Evolutionary conservation across 2,113 vertebrate species (phyloP).

Genomic region (Protobothrops mucrosquamatus): DNA sequence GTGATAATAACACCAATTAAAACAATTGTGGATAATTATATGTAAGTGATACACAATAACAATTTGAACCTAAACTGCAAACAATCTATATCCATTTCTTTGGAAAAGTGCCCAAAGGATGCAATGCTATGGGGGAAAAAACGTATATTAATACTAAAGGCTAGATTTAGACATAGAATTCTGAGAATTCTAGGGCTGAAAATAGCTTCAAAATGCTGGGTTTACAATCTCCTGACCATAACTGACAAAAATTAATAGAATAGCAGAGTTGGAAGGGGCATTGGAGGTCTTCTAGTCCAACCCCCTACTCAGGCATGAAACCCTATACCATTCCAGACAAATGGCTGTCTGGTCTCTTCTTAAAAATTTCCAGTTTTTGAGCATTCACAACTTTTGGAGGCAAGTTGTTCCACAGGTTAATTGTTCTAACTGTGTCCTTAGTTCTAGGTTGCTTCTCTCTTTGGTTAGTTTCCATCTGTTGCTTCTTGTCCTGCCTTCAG

Average conservation of each 20-base stretch:
- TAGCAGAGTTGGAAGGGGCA: too few species aligned
- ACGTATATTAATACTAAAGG: not conserved
- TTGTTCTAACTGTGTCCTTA: too few species aligned
- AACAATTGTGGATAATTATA: not conserved
- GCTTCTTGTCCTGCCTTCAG: too few species aligned
- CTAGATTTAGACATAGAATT: not conserved
- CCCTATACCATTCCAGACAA: too few species aligned
- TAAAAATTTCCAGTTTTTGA: too few species aligned
- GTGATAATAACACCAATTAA: not conserved
- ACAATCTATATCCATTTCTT: not conserved
- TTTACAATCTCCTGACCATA: not conserved
- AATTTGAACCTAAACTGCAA: not conserved
- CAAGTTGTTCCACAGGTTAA: too few species aligned
- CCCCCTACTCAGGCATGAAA: too few species aligned
- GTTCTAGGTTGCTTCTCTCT: too few species aligned
- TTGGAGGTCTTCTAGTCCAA: too few species aligned
- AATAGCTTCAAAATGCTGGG: rapidly evolving
- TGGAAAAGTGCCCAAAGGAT: not conserved
- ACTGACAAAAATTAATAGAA: not conserved
- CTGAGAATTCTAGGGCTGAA: not conserved
- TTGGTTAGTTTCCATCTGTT: too few species aligned
- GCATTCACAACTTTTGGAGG: too few species aligned
- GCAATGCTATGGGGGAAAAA: not conserved
- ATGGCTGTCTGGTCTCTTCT: too few species aligned
- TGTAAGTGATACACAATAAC: not conserved